Evolutionary conservation across 2,797 vertebrate species (phyloP).

Genomic region (Xenentodon cancila): DNA sequence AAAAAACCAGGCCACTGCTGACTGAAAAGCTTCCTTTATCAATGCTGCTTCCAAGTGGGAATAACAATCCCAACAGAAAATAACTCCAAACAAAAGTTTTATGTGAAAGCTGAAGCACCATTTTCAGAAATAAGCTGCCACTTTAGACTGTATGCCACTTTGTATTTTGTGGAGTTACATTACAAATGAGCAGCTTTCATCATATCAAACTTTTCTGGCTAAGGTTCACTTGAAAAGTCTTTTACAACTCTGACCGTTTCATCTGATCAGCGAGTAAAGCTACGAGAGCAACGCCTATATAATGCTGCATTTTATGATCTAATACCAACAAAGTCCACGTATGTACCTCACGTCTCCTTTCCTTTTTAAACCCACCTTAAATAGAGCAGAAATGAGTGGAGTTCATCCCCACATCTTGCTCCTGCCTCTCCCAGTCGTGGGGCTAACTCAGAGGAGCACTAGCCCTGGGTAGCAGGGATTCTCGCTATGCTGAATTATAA

Average conservation of each 20-base stretch:
- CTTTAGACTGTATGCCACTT: constrained; percentile 10
- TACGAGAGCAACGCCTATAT: not conserved
- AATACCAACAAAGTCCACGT: constrained; percentile 42
- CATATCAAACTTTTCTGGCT: constrained; percentile 38
- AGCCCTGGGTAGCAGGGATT: constrained; percentile 70
- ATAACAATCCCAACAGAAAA: constrained; percentile 62
- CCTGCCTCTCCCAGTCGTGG: constrained; percentile 64
- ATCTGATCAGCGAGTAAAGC: constrained; percentile 22
- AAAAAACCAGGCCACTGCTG: constrained; percentile 75
- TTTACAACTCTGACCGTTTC: constrained; percentile 34
- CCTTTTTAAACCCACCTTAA: constrained; percentile 66
- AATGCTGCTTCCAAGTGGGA: constrained; percentile 63
- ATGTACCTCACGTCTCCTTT: constrained; percentile 66
- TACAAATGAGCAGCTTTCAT: constrained; percentile 39
- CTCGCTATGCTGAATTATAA: constrained; percentile 81
- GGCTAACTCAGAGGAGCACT: constrained; percentile 74
- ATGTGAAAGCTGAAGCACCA: constrained; percentile 24
- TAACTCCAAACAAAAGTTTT: constrained; percentile 46
- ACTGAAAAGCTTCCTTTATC: constrained; percentile 66
- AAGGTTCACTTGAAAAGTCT: constrained; percentile 36
- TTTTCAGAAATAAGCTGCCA: constrained; percentile 19
- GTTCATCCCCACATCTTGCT: constrained; percentile 26
- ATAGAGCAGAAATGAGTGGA: constrained; percentile 63
- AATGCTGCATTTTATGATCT: constrained; percentile 42
- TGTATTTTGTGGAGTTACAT: constrained; percentile 18